Base-by-base conservation (phyloP, 2,797 vertebrate genomes). In the Eulemur mongoz region DNA sequence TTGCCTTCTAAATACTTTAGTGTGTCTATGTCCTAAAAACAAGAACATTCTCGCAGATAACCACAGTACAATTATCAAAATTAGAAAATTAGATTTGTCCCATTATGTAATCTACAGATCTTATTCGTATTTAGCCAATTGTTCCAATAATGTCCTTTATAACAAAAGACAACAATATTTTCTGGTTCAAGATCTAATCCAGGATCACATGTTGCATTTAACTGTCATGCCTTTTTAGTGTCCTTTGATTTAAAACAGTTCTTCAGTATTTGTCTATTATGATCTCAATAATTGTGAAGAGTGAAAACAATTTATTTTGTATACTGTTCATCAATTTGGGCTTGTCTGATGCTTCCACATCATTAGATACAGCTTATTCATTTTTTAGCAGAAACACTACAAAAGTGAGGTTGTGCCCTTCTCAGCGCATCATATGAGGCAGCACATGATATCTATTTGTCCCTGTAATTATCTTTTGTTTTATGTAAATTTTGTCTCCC, bases 391-490 rank as follows among this genome's bases (percentile, higher is more conserved):
- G n/a, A 57, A 88, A 88, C 43, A 50, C 61, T 69, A 83, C 57
- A 23, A 7, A 84, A 25, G 43, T 81, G 88, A 52, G 54, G 12
- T 6, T 78, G 14, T 35, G 48, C 48, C 43, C 25, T 93, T 90
- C 23, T 82, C 52, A 69, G 52, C 48, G 32, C 23, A 61, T 67
- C 27, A 35, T 65, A 81, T 14, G 15, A 89, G 59, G 65, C 57
- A 52, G n/a, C 23, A 85, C 5, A 32, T 83, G 17, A 69, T 80
- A 61, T 82, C 40, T 87, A 54, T 87, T 67, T 88, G 85, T 73
- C 61, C n/a, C 87, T 80, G 45, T 73, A 85, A 88, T n/a, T 73
- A 79, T 61, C 38, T 91, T 94, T 87, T 89, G 50, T 85, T 61
- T 83, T 65, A 76, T 63, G 61, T 25, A 38, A 59, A 50, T 72